Conservation (phyloP, 2,797 vertebrate species). For the Delichon dasypus region DNA sequence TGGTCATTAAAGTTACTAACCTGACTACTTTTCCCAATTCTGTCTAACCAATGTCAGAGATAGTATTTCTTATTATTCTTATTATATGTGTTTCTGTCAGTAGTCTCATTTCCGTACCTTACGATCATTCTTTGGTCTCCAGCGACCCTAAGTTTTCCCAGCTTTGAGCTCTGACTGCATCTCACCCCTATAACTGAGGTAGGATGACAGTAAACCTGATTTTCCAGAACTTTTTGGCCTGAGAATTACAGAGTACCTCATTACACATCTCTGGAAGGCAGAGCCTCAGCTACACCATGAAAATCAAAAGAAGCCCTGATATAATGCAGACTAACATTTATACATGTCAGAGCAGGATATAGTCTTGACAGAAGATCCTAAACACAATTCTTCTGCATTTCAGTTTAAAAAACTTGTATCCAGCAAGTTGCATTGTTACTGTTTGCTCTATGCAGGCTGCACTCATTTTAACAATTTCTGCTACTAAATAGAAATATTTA, state of each 20-base stretch:
- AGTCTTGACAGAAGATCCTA: not conserved
- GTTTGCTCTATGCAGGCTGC: not conserved
- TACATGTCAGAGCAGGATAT: not conserved
- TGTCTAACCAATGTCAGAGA: not conserved
- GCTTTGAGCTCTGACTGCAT: not conserved
- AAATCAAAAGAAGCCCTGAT: not conserved
- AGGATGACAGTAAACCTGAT: not conserved
- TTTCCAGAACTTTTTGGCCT: not conserved
- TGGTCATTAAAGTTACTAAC: not conserved
- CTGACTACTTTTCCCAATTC: not conserved
- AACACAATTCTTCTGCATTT: not conserved
- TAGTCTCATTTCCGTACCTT: not conserved
- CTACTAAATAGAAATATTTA: not conserved
- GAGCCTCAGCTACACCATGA: not conserved
- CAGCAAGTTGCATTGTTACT: not conserved
- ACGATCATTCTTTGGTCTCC: not conserved
- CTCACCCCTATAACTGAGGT: not conserved
- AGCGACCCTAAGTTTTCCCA: not conserved
- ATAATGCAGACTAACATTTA: not conserved
- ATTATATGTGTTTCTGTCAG: not conserved
- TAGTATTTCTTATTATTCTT: not conserved
- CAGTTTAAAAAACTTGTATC: not conserved
- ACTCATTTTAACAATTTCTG: not conserved
- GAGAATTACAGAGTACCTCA: not conserved
- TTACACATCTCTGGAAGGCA: not conserved